Percentiles rank a stretch among this genome's conserved stretches.
phyloP scores from a whole-genome alignment of 2,113 vertebrate genomes.

The Sinocyclocheilus maitianheensis region DNA sequence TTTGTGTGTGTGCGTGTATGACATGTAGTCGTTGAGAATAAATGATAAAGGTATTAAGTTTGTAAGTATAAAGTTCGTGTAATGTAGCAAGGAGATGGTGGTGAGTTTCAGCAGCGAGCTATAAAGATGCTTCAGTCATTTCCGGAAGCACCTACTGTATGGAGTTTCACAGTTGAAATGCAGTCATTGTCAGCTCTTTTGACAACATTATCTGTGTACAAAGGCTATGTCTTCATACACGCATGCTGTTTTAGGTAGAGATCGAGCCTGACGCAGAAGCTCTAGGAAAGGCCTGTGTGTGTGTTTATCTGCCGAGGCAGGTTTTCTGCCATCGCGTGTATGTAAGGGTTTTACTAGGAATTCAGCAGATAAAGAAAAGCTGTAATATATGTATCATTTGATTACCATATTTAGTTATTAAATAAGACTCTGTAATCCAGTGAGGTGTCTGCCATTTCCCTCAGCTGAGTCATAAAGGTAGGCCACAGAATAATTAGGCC shows the following conservation, averaged over 20 bases:
- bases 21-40: neutral
- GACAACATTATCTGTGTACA: neutral
- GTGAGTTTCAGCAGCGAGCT: constrained; percentile 12
- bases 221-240: constrained; percentile 10
- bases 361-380: neutral
- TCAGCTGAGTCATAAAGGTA: constrained; percentile 46
- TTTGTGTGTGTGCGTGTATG: neutral
- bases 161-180: constrained; percentile 2
- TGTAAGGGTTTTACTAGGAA: neutral
- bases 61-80: constrained; percentile 2
- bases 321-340: neutral
- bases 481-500: constrained; percentile 31
- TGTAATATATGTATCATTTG: neutral
- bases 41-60: neutral
- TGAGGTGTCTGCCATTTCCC: constrained; percentile 26
- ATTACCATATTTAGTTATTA: neutral
- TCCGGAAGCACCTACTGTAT: constrained; percentile 22
- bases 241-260: neutral
- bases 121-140: constrained; percentile 25
- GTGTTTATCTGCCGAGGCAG: constrained; percentile 15
- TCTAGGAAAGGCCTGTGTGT: neutral
- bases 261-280: constrained; percentile 21
- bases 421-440: neutral
- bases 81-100: constrained; percentile 2
- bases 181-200: constrained; percentile 27